Base-by-base conservation (phyloP, 2,797 vertebrate species). In the Sternarchorhynchus goeldii region DNA sequence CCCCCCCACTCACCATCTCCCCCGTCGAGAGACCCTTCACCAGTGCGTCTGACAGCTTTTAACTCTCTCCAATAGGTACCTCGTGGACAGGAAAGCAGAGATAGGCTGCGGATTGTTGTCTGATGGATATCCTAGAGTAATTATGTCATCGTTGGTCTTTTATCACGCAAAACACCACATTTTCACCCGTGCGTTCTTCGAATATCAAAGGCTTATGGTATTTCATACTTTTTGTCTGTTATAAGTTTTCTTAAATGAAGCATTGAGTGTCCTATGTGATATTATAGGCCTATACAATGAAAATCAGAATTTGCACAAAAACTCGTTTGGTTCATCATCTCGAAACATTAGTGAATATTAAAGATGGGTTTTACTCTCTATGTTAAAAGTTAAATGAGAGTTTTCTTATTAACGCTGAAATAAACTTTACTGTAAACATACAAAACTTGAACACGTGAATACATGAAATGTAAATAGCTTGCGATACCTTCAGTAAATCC, bases 111-210 rank as follows among this genome's bases (percentile, higher is more conserved):
- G 55, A 53, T 41, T 41, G 29, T 5, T 76, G 73, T 82, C 80
- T 85, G 75, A 76, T 64, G 57, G 58, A 32, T 80, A 58, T 81
- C 66, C 75, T 78, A 77, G 53, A 63, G 65, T 55, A 69, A 53
- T 57, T 29, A 25, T 67, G 68, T 77, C 72, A 55, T 69, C 69
- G 63, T 32, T 41, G 20, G 12, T 32, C 66, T 21, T 77, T 79
- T 83, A 50, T 79, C 25, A 79, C 71, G 79, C 73, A 81, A 78
- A 82, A 72, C 12, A 53, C 1, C 64, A 36, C 60, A n/a, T 63
- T 66, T 81, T 73, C 63, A 63, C 57, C 39, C 58, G 77, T 6
- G 39, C 57, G 5, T 45, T 32, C 31, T 76, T 50, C 45, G 45
- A 50, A 50, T 50, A 50, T 50, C 45, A 50, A 50, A 50, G 45